Base-by-base conservation (phyloP, 2,888 invertebrate species). In the Chymomyza fuscimana region DNA sequence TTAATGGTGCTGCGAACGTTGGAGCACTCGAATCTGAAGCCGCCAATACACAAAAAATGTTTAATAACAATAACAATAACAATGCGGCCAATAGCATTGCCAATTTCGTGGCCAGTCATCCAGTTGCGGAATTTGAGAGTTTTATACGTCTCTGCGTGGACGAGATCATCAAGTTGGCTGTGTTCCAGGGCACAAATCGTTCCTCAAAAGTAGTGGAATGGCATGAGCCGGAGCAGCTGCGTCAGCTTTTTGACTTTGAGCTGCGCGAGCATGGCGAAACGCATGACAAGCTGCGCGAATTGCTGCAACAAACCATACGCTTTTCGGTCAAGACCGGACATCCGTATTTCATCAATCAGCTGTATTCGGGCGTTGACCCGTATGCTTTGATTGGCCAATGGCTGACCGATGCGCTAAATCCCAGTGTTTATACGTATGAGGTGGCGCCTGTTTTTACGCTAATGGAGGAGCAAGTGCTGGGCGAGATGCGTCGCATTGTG, bases 321-420 rank as follows among this genome's bases (percentile, higher is more conserved):
- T 96, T 96, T 92, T 97, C 97, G 58, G 97, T 97, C 0, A 97
- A 97, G 92, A 97, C 97, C 1, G 97, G 96, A 0, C 97, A 97
- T 91, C 97, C 97, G 0, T 96, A 95, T 90, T 97, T 97, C 90
- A 95, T 97, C 36, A 97, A 97, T 91, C 97, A 97, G 90, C 92
- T 97, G 15, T 97, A 96, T 91, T 97, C 97, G 0, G 94, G 95
- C 4, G 93, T 97, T 36, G 97, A 97, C 91, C 96, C 97, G 0
- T 97, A 96, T 82, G 97, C 96, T 0, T 92, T 97, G 65, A 93
- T 96, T 58, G 97, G 96, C 0, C 97, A 97, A 89, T 96, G 96
- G 96, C 90, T 97, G 76, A 96, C 96, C 0, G 96, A 97, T 87
- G 96, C 97, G 0, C 92, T 97, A 22, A 97, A 97, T 92, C 96